Base-by-base conservation (phyloP, 2,888 invertebrate genomes). In the Acrobasis suavella region DNA sequence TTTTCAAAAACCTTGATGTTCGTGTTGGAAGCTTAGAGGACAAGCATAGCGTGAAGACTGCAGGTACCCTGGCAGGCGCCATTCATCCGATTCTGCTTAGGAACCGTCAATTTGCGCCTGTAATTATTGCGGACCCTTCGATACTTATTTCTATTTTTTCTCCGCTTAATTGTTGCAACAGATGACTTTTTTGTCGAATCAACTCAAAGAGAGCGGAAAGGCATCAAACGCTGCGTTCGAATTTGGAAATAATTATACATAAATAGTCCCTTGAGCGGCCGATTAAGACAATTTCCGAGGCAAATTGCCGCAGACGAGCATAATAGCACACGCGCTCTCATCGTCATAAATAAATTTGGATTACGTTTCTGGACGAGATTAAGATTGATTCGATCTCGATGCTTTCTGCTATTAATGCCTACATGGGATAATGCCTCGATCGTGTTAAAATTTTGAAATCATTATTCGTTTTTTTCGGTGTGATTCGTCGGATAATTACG, bases 221-320 rank as follows among this genome's bases (percentile, higher is more conserved):
- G 92, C 92, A 92, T 92, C 92, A 92, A 92, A 92, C 90, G 85
- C 81, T 87, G 86, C 91, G 89, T 92, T 69, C 89, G 92, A 92
- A 91, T 92, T 92, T 92, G 91, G 90, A 92, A 91, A 92, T 92
- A 92, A 92, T 92, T 92, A 92, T 92, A 92, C 90, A 92, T 92
- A 92, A 92, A 92, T 91, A 92, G 92, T 92, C 92, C 92, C 92
- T 92, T 92, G 92, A 92, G 92, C 92, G 92, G 86, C 86, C 92
- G 92, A 92, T 92, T 92, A 92, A 92, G 91, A 92, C 92, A 92
- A 92, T 92, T 92, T 91, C 91, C 87, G 90, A 91, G 82, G 91
- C 87, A 92, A 92, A 92, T 92, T 92, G 92, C 91, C 81, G 89
- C 92, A 89, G 92, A 92, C 91, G 92, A 89, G 88, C 81, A 91